Percentiles rank a stretch among this genome's conserved stretches.
Evolutionary conservation across 2,888 invertebrate species (phyloP).

Genomic region (Ectemnius lituratus): DNA sequence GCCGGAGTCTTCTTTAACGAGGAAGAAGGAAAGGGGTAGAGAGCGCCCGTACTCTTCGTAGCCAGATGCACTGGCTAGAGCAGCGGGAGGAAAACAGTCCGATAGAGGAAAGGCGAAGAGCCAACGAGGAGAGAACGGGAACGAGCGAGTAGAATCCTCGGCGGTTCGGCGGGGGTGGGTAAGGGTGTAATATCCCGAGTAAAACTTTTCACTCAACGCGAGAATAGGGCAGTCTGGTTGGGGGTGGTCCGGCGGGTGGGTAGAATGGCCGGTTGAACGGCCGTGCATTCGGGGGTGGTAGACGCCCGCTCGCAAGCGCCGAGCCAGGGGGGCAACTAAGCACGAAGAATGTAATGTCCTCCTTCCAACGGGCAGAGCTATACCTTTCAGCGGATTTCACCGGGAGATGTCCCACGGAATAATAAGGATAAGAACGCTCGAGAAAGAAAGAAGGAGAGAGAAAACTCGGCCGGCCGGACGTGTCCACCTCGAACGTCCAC

Average conservation of each 20-base stretch:
- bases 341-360: constrained; percentile 74
- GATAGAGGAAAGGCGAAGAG: neutral
- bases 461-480: constrained; percentile 13
- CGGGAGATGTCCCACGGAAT: constrained; percentile 70
- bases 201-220: constrained; percentile 76
- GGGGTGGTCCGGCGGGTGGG: constrained; percentile 10
- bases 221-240: constrained; percentile 61
- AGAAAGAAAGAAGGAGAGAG: constrained; percentile 47
- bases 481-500: neutral
- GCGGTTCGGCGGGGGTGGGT: constrained; percentile 55
- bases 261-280: constrained; percentile 26
- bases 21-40: neutral
- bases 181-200: constrained; percentile 75
- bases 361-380: constrained; percentile 60
- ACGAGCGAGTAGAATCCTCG: constrained; percentile 55
- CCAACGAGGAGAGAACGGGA: constrained; percentile 24
- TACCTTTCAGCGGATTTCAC: constrained; percentile 71
- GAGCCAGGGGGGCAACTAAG: constrained; percentile 63
- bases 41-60: neutral
- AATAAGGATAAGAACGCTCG: constrained; percentile 71
- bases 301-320: constrained; percentile 47
- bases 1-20: neutral
- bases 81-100: constrained; percentile 7
- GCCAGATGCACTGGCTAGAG: neutral
- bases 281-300: constrained; percentile 35